A percentile compares a stretch with the other conserved stretches of the same genome.
Evolutionary conservation across 2,888 invertebrate genomes (phyloP).

Genomic region (Plusia festucae): DNA sequence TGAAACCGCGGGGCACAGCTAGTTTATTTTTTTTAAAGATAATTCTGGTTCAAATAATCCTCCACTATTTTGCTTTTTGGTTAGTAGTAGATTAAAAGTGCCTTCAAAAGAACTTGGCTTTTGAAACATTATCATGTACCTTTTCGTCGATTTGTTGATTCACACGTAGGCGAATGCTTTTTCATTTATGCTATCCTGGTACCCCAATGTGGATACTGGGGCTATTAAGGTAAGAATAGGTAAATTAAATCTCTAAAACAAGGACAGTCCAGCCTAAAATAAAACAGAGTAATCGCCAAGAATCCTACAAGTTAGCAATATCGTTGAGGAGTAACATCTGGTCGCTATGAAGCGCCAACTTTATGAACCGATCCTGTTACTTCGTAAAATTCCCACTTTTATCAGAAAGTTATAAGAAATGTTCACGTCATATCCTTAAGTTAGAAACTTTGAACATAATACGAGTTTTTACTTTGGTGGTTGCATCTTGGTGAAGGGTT

Average conservation of each 20-base stretch:
- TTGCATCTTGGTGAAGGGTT: conserved; percentile 16
- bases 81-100: no score
- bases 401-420: conserved; percentile 48
- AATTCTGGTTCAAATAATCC: no score
- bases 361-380: conserved; percentile 51
- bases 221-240: no score
- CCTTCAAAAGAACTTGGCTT: no score
- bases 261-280: conserved; percentile 14
- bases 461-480: conserved; percentile 33
- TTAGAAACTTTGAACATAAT: conserved; percentile 26
- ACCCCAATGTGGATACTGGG: no score
- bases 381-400: conserved; percentile 30
- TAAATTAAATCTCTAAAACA: background rate
- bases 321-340: conserved; percentile 51
- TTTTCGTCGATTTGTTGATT: no score
- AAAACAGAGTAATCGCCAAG: conserved; percentile 19
- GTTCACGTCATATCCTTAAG: conserved; percentile 36
- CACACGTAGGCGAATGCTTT: no score
- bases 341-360: conserved; percentile 32
- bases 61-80: no score
- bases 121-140: no score
- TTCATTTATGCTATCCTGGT: no score
- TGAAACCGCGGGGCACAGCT: no score
- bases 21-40: no score
- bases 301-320: conserved; percentile 43